Evolutionary conservation across 2,888 invertebrate species (phyloP).

Genomic region (Agrilus cyanescens): DNA sequence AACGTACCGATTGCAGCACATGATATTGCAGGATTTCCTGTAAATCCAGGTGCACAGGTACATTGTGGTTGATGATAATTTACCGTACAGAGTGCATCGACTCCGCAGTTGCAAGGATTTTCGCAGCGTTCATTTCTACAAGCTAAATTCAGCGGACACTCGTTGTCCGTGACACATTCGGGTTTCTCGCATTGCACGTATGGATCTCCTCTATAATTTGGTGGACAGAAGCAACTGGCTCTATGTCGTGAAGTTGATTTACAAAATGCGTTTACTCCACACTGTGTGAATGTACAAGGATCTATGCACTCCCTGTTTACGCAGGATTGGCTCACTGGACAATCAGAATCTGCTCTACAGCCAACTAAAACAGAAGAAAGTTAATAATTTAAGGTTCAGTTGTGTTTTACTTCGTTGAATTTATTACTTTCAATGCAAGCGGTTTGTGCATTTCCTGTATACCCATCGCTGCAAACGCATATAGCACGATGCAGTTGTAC

Average conservation of each 20-base stretch:
- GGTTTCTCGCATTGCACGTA: constrained; percentile 63
- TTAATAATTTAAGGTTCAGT: constrained; percentile 1
- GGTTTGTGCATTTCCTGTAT: constrained; percentile 70
- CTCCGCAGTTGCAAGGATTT: constrained; percentile 78
- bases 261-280: constrained; percentile 70
- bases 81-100: constrained; percentile 63
- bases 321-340: constrained; percentile 70
- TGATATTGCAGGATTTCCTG: constrained; percentile 60
- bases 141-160: constrained; percentile 68
- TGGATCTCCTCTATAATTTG: constrained; percentile 68
- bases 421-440: constrained; percentile 61
- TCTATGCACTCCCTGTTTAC: constrained; percentile 70
- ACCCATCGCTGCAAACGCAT: constrained; percentile 72
- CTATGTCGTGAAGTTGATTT: constrained; percentile 63
- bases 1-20: constrained; percentile 46
- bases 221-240: constrained; percentile 66
- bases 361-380: constrained; percentile 46
- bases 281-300: constrained; percentile 67
- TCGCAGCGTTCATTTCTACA: constrained; percentile 69
- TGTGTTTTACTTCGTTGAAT: background rate
- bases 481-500: constrained; percentile 69
- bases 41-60: constrained; percentile 70
- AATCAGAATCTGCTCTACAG: constrained; percentile 75
- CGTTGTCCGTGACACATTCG: constrained; percentile 63
- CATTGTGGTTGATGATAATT: constrained; percentile 66